Evolutionary conservation across 2,113 vertebrate genomes (phyloP), one percentile per base, ranked within the genome.

Genomic region (Eubucco bourcierii): DNA sequence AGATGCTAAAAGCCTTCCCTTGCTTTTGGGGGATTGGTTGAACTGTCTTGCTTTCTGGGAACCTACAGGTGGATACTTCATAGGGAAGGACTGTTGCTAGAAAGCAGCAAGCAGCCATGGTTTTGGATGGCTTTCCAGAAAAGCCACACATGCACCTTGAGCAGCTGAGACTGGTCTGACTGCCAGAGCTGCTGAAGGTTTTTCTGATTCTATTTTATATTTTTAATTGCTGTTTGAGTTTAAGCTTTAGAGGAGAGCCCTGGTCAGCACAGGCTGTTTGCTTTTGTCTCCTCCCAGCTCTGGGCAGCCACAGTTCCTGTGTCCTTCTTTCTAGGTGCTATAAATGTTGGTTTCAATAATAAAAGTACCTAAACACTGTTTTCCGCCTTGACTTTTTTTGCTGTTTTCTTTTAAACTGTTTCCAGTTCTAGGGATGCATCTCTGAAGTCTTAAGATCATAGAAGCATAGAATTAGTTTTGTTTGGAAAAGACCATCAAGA

Each of bases 1-100:
- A 37, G 46, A 14, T 3, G 0, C 1, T 24, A 56, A 75, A 65
- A 55, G 4, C 56, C 46, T 70, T 76, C 25, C n/a, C 17, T 66
- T 31, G 29, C n/a, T 39, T 16, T 31, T 39, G 20, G 34, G 11
- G 10, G 6, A 11, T 53, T 19, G 59, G 10, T 27, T 33, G 64
- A 68, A 68, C 18, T 1, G 0, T 13, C 15, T 72, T 12, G 25
- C 33, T 59, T 52, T 67, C 31, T 68, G n/a, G 53, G 66, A 73
- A 12, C 24, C 10, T 1, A 0, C 1, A 19, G 19, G 33, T 33
- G 39, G 46, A 19, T 0, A 1, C 5, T 56, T 39, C n/a, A 31
- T 60, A 21, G 67, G 19, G 37, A n/a, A 41, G 34, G 21, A 21
- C 12, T 70, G 4, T 50, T 75, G n/a, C 17, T 56, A 16, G 63